Evolutionary conservation across 2,888 invertebrate genomes (phyloP).

Genomic region (Trisateles emortualis): DNA sequence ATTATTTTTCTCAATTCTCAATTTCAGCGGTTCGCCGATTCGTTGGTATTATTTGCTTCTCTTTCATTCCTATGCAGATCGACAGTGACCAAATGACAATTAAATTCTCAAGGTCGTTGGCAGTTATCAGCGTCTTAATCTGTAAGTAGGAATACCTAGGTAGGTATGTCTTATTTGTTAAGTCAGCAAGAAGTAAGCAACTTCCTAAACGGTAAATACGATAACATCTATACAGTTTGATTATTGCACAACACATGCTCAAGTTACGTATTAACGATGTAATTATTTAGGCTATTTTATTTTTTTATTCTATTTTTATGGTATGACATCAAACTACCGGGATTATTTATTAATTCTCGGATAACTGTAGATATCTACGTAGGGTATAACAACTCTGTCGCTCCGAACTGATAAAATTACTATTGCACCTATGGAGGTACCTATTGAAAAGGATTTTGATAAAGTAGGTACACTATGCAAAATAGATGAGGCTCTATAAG

Average conservation of each 20-base stretch:
- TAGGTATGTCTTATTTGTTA: constrained; percentile 52
- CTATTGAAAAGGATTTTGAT: constrained; percentile 29
- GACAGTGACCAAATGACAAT: no score
- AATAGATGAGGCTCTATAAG: no score
- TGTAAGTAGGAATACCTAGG: not conserved
- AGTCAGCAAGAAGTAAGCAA: constrained; percentile 76
- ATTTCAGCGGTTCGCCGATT: no score
- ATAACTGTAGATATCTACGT: constrained; percentile 45
- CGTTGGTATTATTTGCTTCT: no score
- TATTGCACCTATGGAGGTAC: no score
- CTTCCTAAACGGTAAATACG: constrained; percentile 68
- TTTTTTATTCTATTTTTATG: constrained; percentile 56
- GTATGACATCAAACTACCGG: constrained; percentile 52
- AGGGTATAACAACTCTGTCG: constrained; percentile 61
- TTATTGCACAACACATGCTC: constrained; percentile 85
- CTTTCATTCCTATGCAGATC: no score
- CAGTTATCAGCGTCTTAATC: no score
- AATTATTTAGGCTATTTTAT: constrained; percentile 43
- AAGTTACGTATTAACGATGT: constrained; percentile 80
- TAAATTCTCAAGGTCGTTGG: no score
- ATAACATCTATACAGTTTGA: constrained; percentile 71
- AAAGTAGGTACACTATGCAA: no score
- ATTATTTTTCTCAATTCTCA: no score
- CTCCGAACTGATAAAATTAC: constrained; percentile 49
- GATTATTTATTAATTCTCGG: constrained; percentile 27